Conservation (phyloP, 2,888 invertebrate species). For the Calliopum simillimum region DNA sequence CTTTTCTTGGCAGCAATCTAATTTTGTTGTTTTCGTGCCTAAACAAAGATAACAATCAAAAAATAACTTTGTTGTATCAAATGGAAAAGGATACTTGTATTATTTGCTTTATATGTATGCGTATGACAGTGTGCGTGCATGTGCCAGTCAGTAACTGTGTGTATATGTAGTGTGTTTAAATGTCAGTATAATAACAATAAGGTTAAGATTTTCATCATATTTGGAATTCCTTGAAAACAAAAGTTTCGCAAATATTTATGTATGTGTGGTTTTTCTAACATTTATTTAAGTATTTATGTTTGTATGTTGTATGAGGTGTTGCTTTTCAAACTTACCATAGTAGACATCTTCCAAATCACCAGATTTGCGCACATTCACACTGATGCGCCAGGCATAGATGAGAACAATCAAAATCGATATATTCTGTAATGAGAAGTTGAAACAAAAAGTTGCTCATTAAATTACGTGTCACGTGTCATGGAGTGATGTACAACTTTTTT, state of each 20-base stretch:
- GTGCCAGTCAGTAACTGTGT: no score
- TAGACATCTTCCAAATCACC: constrained; percentile 80
- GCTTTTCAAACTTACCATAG: constrained; percentile 73
- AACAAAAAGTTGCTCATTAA: neutral
- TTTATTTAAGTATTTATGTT: constrained; percentile 7
- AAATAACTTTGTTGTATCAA: constrained; percentile 14
- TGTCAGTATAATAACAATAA: neutral
- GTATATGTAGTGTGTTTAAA: constrained; percentile 5
- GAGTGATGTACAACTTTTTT: neutral
- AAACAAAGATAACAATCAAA: no score
- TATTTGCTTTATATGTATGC: neutral
- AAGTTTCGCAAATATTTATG: neutral
- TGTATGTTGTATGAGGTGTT: constrained; percentile 22
- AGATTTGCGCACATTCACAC: constrained; percentile 77
- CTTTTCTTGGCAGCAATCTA: no score
- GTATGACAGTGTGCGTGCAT: neutral
- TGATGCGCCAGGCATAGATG: constrained; percentile 81
- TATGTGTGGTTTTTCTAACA: constrained; percentile 11
- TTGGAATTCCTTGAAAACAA: neutral
- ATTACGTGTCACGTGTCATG: neutral
- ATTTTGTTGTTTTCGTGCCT: no score
- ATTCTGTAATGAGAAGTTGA: constrained; percentile 73
- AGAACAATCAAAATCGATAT: constrained; percentile 81
- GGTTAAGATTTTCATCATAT: no score
- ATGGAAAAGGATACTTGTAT: constrained; percentile 9